These are phyloP conservation scores for Solea senegalensis DNA, from an alignment of 2,113 vertebrate species.

Conservation along the genomic window DNA sequence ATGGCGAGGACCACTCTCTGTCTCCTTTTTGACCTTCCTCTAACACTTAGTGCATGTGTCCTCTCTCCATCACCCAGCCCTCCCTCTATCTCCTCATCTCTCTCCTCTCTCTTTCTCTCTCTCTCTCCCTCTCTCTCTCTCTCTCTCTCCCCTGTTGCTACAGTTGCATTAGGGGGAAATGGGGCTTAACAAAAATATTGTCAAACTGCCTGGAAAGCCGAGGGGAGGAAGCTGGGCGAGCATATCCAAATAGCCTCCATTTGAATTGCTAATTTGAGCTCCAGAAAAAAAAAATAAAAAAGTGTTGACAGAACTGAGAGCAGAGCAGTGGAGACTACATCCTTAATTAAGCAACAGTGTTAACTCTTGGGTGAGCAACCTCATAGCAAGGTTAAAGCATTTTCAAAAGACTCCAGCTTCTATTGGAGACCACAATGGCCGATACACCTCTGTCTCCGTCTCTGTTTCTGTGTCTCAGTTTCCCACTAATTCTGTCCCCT, in stretches of 20 bases:
- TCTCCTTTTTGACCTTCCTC: conserved; percentile 67
- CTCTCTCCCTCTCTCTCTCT: neutral
- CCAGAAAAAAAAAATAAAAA: conserved; percentile 41
- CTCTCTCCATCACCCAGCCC: conserved; percentile 1
- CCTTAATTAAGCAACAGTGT: conserved; percentile 65
- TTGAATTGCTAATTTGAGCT: conserved; percentile 80
- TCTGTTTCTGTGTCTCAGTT: conserved; percentile 4
- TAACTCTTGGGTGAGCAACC: conserved; percentile 64
- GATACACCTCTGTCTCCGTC: conserved; percentile 21
- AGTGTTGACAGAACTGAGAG: conserved; percentile 59
- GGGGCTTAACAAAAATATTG: conserved; percentile 80
- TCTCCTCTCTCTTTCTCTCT: conserved; percentile 24
- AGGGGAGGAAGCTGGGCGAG: conserved; percentile 70
- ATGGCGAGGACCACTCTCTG: conserved; percentile 43
- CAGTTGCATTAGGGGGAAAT: conserved; percentile 72
- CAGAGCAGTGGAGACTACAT: conserved; percentile 37
- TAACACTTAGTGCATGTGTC: conserved; percentile 40
- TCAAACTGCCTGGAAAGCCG: conserved; percentile 79
- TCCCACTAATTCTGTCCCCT: conserved; percentile 58
- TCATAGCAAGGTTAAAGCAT: conserved; percentile 65
- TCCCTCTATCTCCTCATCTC: conserved; percentile 25
- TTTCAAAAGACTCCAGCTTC: conserved; percentile 62
- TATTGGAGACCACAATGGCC: conserved; percentile 44
- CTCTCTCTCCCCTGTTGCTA: conserved; percentile 48
- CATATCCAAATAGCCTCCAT: conserved; percentile 74